A percentile compares a stretch with the other conserved stretches of the same genome.
These are phyloP conservation scores for Macaca nemestrina DNA, from an alignment of 2,113 vertebrate species.

Conservation along the genomic window DNA sequence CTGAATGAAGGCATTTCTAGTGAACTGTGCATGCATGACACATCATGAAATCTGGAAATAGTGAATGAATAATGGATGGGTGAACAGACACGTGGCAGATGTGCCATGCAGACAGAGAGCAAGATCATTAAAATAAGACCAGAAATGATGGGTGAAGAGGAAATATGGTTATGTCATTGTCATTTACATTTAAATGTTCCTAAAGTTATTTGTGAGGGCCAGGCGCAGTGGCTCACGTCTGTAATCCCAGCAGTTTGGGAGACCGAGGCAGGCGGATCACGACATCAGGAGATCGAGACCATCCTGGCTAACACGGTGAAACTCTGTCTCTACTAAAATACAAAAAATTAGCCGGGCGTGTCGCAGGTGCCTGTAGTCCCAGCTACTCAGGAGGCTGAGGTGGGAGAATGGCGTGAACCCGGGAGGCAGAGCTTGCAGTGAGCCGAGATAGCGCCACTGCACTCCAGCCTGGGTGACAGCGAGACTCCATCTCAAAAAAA, in stretches of 20 bases:
- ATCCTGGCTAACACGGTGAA: too few species aligned
- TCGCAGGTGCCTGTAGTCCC: too few species aligned
- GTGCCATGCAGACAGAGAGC: neutral
- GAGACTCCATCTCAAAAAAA: too few species aligned
- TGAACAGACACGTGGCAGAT: neutral
- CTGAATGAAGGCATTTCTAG: slow-evolving; percentile 15
- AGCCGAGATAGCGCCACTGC: too few species aligned
- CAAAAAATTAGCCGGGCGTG: too few species aligned
- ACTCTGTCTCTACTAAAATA: too few species aligned
- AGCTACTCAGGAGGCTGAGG: too few species aligned
- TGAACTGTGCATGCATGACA: neutral
- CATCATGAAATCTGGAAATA: neutral
- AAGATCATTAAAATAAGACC: neutral
- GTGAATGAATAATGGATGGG: slow-evolving; percentile 42
- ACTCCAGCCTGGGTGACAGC: too few species aligned
- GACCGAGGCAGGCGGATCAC: fast-evolving
- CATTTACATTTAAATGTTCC: neutral
- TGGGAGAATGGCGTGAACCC: too few species aligned
- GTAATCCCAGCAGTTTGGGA: too few species aligned
- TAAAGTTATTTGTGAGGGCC: neutral
- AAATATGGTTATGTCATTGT: neutral
- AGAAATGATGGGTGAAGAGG: neutral
- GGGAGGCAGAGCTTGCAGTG: too few species aligned
- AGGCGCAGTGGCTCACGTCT: fast-evolving
- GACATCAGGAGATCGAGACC: too few species aligned